A percentile compares a stretch with the other conserved stretches of the same genome.
Evolutionary conservation across 2,113 vertebrate species (phyloP).

Genomic region (Seriola dumerili): DNA sequence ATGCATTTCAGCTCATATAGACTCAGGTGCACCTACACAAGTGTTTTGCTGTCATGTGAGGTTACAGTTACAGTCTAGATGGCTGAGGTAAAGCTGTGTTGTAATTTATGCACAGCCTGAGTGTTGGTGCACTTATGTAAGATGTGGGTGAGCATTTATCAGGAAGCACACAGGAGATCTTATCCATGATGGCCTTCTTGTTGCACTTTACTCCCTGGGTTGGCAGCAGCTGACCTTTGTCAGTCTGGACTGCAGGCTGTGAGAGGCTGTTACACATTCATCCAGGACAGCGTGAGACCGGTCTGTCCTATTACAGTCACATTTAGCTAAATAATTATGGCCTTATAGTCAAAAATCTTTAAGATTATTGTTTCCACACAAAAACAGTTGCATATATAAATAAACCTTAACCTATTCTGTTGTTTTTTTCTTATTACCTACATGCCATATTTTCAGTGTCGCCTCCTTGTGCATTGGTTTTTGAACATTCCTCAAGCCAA

Average conservation of each 20-base stretch:
- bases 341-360: not conserved
- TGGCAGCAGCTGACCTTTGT: conserved; percentile 56
- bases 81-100: not conserved
- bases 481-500: conserved; percentile 35
- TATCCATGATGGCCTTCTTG: conserved; percentile 12
- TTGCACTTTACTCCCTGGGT: conserved; percentile 56
- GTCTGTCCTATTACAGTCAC: not conserved
- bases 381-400: not conserved
- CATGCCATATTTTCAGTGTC: not conserved
- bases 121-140: conserved; percentile 10
- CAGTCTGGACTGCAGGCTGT: not conserved
- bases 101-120: not conserved
- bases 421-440: not conserved
- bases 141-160: conserved; percentile 21
- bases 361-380: not conserved
- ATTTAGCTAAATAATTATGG: not conserved
- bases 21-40: not conserved
- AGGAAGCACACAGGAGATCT: conserved; percentile 14
- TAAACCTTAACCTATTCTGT: not conserved
- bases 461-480: conserved; percentile 1
- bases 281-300: not conserved
- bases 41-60: not conserved
- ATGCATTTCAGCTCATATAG: not conserved
- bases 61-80: no score
- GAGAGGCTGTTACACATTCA: conserved; percentile 51